Evolutionary conservation across 1,140 invertebrate species (phyloP), one percentile per base, ranked within the genome.

Genomic region (Elymnias hypermnestra): DNA sequence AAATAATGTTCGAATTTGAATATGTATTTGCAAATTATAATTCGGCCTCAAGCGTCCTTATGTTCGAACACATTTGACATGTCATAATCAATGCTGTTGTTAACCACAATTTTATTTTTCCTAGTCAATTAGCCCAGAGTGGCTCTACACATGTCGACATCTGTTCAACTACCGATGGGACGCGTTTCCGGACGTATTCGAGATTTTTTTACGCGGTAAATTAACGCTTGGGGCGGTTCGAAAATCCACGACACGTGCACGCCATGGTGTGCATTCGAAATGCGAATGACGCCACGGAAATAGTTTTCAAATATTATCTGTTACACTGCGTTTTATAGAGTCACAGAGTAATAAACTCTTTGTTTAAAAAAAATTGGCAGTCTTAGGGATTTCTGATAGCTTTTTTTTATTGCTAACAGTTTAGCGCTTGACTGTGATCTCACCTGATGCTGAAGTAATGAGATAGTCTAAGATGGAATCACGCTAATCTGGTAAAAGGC

Each of bases 121-220:
- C 60, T 65, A 75, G 69, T 75, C 71, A 82, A 78, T 82, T 82
- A 82, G 59, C 57, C 61, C 44, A 50, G 39, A 62, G 55, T 56
- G 63, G 57, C 54, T 49, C 55, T 75, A 75, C 75, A 82, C 68
- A 79, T 79, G 75, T 79, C 75, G 72, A 79, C 78, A 83, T 77
- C 65, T 83, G 78, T 77, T 77, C 72, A 55, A 69, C 60, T 68
- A 66, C 61, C 66, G 59, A 71, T 72, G 69, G 52, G 61, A 68
- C 70, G 65, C 64, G 61, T 76, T 78, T 81, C 74, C 74, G 73
- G 67, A 60, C 67, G 57, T 54, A 64, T 69, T 70, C 58, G 62
- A 62, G 61, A 63, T 72, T 82, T 81, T 40, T 83, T 83, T 76
- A 69, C 59, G 58, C 56, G 63, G 59, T 52, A 79, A 83, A 76